Percentiles rank a stretch among this genome's conserved stretches.
These are phyloP conservation scores for Mesocentrotus franciscanus DNA, from an alignment of 53 echinoderm and acorn worm species.

Conservation along the genomic window DNA sequence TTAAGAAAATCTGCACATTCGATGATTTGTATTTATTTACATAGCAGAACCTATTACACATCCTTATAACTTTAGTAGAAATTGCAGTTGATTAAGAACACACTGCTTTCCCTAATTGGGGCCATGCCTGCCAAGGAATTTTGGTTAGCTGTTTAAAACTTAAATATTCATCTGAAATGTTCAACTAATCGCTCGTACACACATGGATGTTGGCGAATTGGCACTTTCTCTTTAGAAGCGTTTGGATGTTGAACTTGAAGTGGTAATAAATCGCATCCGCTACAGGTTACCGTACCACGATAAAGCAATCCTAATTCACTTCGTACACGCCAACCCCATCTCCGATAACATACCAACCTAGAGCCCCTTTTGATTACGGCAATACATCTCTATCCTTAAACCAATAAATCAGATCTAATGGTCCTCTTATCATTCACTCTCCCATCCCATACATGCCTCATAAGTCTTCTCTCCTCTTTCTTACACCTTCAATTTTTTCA, in stretches of 20 bases:
- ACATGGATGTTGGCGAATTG: background rate
- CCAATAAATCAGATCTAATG: slow-evolving; percentile 31
- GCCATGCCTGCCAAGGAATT: too few relatives aligned
- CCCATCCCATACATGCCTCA: background rate
- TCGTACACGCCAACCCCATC: background rate
- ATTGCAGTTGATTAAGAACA: too few relatives aligned
- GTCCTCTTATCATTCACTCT: slow-evolving; percentile 22
- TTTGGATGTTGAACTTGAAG: background rate
- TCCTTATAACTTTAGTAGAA: too few relatives aligned
- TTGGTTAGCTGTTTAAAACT: too few relatives aligned
- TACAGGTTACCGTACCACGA: background rate
- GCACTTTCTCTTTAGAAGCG: background rate
- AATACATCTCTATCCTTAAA: slow-evolving; percentile 8
- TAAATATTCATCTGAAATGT: too few relatives aligned
- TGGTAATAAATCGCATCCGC: background rate
- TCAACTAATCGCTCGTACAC: too few relatives aligned
- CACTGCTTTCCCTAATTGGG: too few relatives aligned
- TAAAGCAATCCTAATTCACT: background rate
- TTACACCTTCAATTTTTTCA: background rate
- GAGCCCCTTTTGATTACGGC: slow-evolving; percentile 1
- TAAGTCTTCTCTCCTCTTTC: background rate
- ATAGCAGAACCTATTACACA: too few relatives aligned
- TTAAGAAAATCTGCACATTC: too few relatives aligned
- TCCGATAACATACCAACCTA: slow-evolving; percentile 21
- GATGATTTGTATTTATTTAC: too few relatives aligned